phyloP scores from a whole-genome alignment of 2,888 invertebrate species.

The Oscheius sp. region DNA sequence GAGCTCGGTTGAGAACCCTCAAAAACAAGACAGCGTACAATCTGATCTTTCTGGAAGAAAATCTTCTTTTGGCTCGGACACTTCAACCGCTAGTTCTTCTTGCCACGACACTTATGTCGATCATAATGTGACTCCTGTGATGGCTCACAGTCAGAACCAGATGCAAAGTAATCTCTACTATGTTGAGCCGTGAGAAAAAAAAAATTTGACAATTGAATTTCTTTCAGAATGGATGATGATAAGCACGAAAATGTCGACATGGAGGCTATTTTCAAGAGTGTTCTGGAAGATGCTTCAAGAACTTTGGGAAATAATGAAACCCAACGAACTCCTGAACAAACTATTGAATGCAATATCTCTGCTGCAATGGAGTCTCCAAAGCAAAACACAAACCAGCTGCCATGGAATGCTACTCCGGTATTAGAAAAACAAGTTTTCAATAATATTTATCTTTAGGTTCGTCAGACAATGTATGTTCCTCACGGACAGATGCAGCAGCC shows the following conservation, averaged over 20 bases:
- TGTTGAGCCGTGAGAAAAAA: constrained; percentile 15
- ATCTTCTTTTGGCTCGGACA: constrained; percentile 9
- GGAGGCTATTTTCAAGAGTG: constrained; percentile 68
- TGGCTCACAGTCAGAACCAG: not conserved
- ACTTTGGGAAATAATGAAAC: not conserved
- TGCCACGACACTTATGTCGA: not conserved
- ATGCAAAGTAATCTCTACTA: constrained; percentile 1
- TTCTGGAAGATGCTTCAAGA: constrained; percentile 56
- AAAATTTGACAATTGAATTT: too few relatives aligned
- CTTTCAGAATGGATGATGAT: constrained; percentile 20
- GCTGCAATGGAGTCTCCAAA: constrained; percentile 25
- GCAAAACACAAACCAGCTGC: not conserved
- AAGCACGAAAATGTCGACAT: constrained; percentile 56
- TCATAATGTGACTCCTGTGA: too few relatives aligned
- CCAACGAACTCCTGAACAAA: constrained; percentile 19
- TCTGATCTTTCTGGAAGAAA: not conserved
- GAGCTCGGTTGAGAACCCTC: not conserved
- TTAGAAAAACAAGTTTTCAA: too few relatives aligned
- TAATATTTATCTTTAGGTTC: constrained; percentile 4
- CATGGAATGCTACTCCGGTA: constrained; percentile 17
- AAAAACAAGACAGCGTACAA: constrained; percentile 1
- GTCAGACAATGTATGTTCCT: not conserved
- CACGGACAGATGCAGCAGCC: not conserved
- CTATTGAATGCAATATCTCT: constrained; percentile 16
- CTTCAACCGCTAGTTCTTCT: not conserved